Percentiles rank a stretch among this genome's conserved stretches.
phyloP scores from a whole-genome alignment of 1,140 invertebrate species.

The Drosophila paulistorum region DNA sequence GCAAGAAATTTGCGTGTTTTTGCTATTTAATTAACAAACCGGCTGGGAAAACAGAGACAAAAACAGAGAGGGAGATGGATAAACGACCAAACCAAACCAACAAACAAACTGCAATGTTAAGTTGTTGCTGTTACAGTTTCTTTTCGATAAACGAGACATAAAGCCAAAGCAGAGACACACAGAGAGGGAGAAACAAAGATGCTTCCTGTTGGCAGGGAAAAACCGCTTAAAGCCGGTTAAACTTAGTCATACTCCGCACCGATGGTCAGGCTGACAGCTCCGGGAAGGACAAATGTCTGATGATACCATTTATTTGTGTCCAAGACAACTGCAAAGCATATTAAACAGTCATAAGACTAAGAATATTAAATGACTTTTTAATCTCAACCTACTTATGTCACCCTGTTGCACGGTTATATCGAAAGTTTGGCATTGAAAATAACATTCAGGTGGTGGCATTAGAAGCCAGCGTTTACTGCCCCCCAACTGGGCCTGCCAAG shows the following conservation, averaged over 20 bases:
- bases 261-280: conserved; percentile 96
- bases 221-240: conserved; percentile 33
- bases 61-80: not conserved
- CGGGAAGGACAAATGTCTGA: conserved; percentile 92
- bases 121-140: conserved; percentile 60
- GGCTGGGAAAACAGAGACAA: conserved; percentile 50
- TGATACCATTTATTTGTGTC: conserved; percentile 98
- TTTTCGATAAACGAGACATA: conserved; percentile 22
- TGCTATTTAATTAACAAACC: conserved; percentile 73
- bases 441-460: conserved; percentile 94
- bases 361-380: not conserved
- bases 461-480: conserved; percentile 94
- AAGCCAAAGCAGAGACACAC: not conserved
- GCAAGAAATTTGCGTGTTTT: conserved; percentile 71
- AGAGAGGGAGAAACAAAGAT: conserved; percentile 39
- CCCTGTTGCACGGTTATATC: conserved; percentile 91
- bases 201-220: conserved; percentile 56
- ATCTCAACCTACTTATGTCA: conserved; percentile 90
- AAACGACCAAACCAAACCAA: conserved; percentile 28
- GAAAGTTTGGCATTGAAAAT: conserved; percentile 88
- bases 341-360: not conserved
- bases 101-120: conserved; percentile 62
- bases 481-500: conserved; percentile 96
- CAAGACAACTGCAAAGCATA: conserved; percentile 89
- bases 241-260: conserved; percentile 96